phyloP scores from a whole-genome alignment of 2,888 invertebrate species.

The Neocrepidodera transversa region DNA sequence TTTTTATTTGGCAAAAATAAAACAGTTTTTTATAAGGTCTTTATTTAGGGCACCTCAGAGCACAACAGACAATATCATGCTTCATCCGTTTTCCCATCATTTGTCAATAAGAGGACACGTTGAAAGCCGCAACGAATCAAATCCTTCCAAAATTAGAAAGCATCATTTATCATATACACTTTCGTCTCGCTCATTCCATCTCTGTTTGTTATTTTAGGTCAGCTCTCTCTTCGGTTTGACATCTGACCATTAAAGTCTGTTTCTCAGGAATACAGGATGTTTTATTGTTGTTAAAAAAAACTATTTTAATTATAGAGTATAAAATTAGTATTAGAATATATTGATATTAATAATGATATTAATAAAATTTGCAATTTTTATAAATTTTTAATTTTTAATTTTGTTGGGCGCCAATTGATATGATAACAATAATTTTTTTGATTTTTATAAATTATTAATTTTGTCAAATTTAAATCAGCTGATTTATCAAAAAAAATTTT shows the following conservation, averaged over 20 bases:
- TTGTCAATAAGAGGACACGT: conserved; percentile 24
- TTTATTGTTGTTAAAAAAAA: too few relatives aligned
- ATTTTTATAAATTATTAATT: too few relatives aligned
- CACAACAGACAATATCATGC: background rate
- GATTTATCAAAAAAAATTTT: too few relatives aligned
- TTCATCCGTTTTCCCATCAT: conserved; percentile 20
- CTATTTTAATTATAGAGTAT: too few relatives aligned
- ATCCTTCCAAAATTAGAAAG: conserved; percentile 25
- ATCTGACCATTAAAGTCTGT: background rate
- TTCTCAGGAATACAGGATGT: background rate
- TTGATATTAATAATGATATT: too few relatives aligned
- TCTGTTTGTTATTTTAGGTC: background rate
- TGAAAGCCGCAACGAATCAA: conserved; percentile 23
- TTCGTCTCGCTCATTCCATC: conserved; percentile 14
- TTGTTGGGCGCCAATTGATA: too few relatives aligned
- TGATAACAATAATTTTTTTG: too few relatives aligned
- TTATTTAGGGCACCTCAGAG: conserved; percentile 19
- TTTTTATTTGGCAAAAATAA: too few relatives aligned
- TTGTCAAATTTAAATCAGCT: too few relatives aligned
- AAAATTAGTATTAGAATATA: too few relatives aligned
- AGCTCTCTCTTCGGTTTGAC: background rate
- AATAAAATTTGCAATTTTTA: too few relatives aligned
- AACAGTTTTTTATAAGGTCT: conserved; percentile 1
- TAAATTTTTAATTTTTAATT: too few relatives aligned
- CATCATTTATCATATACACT: conserved; percentile 19